These are phyloP conservation scores for Tanypteryx hageni DNA, from an alignment of 2,888 invertebrate species.

Conservation along the genomic window DNA sequence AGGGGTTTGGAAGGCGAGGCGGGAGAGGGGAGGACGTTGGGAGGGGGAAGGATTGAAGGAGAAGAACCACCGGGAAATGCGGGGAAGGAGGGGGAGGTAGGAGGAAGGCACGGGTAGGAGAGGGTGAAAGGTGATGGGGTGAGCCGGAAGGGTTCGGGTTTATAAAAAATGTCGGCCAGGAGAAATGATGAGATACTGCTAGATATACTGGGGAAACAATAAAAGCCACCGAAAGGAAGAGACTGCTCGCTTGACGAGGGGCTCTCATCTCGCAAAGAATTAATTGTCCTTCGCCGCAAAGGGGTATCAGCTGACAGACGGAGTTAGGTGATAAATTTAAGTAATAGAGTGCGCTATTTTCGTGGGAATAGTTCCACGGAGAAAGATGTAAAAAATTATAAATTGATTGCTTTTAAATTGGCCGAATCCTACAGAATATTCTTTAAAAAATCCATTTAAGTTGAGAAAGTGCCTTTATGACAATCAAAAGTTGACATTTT, in stretches of 20 bases:
- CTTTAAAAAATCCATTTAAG: too few species aligned
- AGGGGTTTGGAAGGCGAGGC: slow-evolving; percentile 8
- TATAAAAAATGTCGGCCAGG: slow-evolving; percentile 56
- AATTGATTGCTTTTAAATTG: too few species aligned
- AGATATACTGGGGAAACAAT: slow-evolving; percentile 34
- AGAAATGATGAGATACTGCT: slow-evolving; percentile 41
- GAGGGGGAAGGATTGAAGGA: not conserved
- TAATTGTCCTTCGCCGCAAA: not conserved
- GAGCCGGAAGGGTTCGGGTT: slow-evolving; percentile 60
- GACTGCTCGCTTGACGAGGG: slow-evolving; percentile 21
- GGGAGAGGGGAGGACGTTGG: not conserved
- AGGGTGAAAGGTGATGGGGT: slow-evolving; percentile 46
- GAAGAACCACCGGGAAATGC: not conserved
- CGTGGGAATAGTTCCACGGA: not conserved
- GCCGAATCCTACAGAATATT: too few species aligned
- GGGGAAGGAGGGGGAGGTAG: not conserved
- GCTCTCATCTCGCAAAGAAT: slow-evolving; percentile 4
- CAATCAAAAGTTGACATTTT: too few species aligned
- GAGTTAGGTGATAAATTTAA: not conserved
- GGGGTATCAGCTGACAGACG: not conserved
- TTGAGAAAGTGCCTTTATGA: too few species aligned
- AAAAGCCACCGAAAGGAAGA: slow-evolving; percentile 28
- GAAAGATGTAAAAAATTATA: not conserved
- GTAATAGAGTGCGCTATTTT: not conserved
- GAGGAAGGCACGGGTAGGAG: not conserved